phyloP scores from a whole-genome alignment of 2,888 invertebrate species.

The Lingula anatina region DNA sequence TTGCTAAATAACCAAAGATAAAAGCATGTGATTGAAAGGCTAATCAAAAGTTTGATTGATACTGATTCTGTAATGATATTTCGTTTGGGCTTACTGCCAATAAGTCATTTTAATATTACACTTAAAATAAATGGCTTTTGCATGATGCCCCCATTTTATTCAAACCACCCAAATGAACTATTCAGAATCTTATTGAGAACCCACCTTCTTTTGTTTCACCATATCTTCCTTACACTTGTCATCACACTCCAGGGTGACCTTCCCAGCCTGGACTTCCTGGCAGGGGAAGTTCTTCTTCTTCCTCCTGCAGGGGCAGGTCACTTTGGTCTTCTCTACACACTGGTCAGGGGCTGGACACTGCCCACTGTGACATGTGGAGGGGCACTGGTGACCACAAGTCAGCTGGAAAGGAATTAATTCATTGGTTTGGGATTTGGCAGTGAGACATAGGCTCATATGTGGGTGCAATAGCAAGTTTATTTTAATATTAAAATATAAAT shows the following conservation, averaged over 20 bases:
- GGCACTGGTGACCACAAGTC: slow-evolving; percentile 73
- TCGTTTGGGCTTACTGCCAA: too few relatives aligned
- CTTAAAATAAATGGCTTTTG: too few relatives aligned
- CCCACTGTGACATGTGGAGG: slow-evolving; percentile 42
- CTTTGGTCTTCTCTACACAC: slow-evolving; percentile 75
- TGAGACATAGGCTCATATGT: too few relatives aligned
- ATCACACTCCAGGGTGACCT: slow-evolving; percentile 38
- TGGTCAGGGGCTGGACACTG: slow-evolving; percentile 54
- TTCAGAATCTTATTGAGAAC: too few relatives aligned
- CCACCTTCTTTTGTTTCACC: slow-evolving; percentile 32
- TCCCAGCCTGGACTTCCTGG: slow-evolving; percentile 22
- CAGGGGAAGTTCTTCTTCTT: slow-evolving; percentile 71
- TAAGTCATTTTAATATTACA: too few relatives aligned
- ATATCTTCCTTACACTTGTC: slow-evolving; percentile 32
- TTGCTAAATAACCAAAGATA: not conserved
- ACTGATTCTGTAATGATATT: too few relatives aligned
- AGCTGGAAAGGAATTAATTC: slow-evolving; percentile 56
- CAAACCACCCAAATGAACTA: too few relatives aligned
- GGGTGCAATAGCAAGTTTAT: too few relatives aligned
- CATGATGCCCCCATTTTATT: too few relatives aligned
- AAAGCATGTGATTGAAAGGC: not conserved
- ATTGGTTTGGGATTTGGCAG: not conserved
- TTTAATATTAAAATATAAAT: too few relatives aligned
- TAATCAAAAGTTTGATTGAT: not conserved
- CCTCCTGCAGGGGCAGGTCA: slow-evolving; percentile 73